phyloP scores from a whole-genome alignment of 2,113 vertebrate species.

The Ovibos moschatus region DNA sequence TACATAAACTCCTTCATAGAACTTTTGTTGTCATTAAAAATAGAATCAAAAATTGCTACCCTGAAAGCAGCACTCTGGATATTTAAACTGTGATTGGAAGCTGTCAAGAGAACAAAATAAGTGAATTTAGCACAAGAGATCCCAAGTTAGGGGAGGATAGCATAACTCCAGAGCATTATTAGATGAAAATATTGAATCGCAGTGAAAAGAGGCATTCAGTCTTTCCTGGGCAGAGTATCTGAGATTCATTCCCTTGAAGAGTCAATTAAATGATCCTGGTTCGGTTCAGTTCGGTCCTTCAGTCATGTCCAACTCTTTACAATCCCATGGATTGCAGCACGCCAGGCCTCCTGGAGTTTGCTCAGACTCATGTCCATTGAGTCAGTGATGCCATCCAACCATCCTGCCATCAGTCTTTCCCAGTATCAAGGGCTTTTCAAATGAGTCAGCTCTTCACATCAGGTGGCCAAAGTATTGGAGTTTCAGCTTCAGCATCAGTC shows the following conservation, averaged over 20 bases:
- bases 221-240: background rate
- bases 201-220: background rate
- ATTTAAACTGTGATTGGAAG: constrained; percentile 21
- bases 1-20: background rate
- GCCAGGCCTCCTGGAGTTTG: background rate
- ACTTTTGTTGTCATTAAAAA: constrained; percentile 58
- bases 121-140: background rate
- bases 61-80: background rate
- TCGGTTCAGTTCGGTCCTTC: background rate
- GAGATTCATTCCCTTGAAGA: background rate
- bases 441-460: background rate
- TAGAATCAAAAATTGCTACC: background rate
- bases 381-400: background rate
- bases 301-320: background rate
- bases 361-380: background rate
- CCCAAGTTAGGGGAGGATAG: background rate
- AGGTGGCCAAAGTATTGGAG: background rate
- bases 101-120: constrained; percentile 46
- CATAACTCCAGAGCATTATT: background rate
- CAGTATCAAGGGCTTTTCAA: background rate
- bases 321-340: background rate
- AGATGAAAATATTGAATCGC: background rate
- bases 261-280: constrained; percentile 36
- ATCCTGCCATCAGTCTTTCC: background rate
- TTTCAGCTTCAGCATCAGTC: background rate